phyloP scores from a whole-genome alignment of 1,140 invertebrate species.

The Piezodorus guildinii region DNA sequence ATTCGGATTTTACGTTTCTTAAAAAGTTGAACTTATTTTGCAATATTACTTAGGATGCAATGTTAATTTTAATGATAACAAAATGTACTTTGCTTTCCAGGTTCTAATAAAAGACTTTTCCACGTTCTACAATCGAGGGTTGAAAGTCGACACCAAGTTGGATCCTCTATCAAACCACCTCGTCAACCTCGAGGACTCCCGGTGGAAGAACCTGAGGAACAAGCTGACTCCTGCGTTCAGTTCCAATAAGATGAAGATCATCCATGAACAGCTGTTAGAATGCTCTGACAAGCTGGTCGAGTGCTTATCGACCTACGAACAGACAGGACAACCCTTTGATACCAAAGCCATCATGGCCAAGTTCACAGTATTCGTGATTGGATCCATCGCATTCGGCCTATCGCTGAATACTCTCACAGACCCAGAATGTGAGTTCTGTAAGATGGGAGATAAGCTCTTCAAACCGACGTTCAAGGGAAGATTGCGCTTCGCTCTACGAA shows the following conservation, averaged over 20 bases:
- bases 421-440: constrained; percentile 30
- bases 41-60: no score
- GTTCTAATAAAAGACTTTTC: constrained; percentile 40
- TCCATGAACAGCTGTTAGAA: constrained; percentile 30
- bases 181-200: constrained; percentile 29
- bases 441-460: constrained; percentile 18
- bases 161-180: constrained; percentile 29
- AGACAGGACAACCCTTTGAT: constrained; percentile 32
- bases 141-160: constrained; percentile 26
- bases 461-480: background rate
- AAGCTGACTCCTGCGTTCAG: constrained; percentile 31
- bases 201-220: constrained; percentile 34
- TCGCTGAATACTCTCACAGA: constrained; percentile 42
- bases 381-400: constrained; percentile 48
- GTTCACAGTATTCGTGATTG: constrained; percentile 51
- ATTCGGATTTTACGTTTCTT: no score
- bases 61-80: background rate
- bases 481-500: background rate
- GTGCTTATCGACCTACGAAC: constrained; percentile 28
- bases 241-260: constrained; percentile 29
- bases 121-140: constrained; percentile 35
- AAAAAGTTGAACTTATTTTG: no score
- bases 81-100: constrained; percentile 13
- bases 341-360: constrained; percentile 43
- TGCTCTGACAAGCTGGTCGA: constrained; percentile 30